Percentiles rank a stretch among this genome's conserved stretches.
These are phyloP conservation scores for Diplazon laetatorius DNA, from an alignment of 2,888 invertebrate genomes.

Conservation along the genomic window DNA sequence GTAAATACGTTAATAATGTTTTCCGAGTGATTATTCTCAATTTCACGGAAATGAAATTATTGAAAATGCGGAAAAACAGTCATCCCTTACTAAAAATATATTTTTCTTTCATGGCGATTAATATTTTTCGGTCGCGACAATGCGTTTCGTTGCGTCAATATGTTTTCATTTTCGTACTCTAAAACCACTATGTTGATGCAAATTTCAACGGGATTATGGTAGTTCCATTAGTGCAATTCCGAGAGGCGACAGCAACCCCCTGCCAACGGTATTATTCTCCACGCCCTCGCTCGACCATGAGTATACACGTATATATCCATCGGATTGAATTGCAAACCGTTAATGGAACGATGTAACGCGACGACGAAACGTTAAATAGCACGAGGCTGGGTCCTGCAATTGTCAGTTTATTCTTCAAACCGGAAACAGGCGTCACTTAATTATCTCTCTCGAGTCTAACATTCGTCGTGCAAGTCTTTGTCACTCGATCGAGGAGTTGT, in stretches of 20 bases:
- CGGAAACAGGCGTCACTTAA: not conserved
- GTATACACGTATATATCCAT: not conserved
- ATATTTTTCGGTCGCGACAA: too few species aligned
- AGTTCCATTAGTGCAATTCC: not conserved
- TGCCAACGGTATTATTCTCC: not conserved
- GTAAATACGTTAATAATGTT: too few species aligned
- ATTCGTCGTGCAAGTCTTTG: not conserved
- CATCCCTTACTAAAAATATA: too few species aligned
- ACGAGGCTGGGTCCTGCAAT: too few species aligned
- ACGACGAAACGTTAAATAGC: too few species aligned
- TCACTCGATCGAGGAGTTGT: slow-evolving; percentile 18
- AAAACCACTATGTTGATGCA: not conserved
- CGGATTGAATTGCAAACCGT: not conserved
- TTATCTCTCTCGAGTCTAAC: not conserved
- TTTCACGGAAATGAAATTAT: too few species aligned
- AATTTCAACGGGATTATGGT: not conserved
- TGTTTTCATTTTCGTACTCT: too few species aligned
- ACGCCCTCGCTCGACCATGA: not conserved
- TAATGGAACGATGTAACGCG: not conserved
- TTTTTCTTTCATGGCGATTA: too few species aligned
- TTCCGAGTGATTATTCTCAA: too few species aligned
- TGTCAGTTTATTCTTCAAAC: slow-evolving; percentile 5
- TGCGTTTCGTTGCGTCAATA: too few species aligned
- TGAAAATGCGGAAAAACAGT: too few species aligned
- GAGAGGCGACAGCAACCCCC: not conserved